Evolutionary conservation across 2,888 invertebrate genomes (phyloP), one percentile per base, ranked within the genome.

Genomic region (Phortica okadai): DNA sequence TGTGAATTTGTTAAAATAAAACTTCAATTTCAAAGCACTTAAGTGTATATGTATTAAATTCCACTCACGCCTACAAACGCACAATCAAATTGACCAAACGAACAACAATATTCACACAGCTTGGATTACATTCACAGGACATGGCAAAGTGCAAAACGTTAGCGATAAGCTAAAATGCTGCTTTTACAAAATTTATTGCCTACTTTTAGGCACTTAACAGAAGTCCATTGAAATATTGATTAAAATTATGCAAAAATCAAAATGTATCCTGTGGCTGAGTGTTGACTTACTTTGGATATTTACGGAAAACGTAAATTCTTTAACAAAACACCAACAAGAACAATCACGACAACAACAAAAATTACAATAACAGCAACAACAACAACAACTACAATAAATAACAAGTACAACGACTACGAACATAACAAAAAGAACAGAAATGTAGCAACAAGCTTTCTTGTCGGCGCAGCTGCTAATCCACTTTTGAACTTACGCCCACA

Each of bases 201-300:
- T 69, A 44, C 69, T 50, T 45, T 45, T 7, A 69, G 45, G 69
- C 69, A 69, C 16, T 45, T 45, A 42, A 62, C 62, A 25, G 16
- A 54, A 54, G 16, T 8, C 14, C 66, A 66, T 14, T 66, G 42
- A 66, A 66, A 66, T 66, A 69, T 69, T 69, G 44, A 67, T 67
- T 67, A 67, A 67, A 67, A 44, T 16, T 21, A 69, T 45, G 69
- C 45, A 69, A 69, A 69, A 69, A n/a, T 45, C 69, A 45, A 45
- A 67, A 69, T 45, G 45, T 45, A 11, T 14, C 1, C 5, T 14
- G 33, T 33, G 50, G 14, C 8, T 14, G 14, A 50, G 14, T 50
- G 8, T 50, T 14, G 50, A 50, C 50, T 50, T 8, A 14, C 8
- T 50, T 50, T 50, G 50, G 6, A 50, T 11, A 50, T 50, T 2